A percentile compares a stretch with the other conserved stretches of the same genome.
Evolutionary conservation across 2,797 vertebrate species (phyloP).

Genomic region (Holocentrus rufus): DNA sequence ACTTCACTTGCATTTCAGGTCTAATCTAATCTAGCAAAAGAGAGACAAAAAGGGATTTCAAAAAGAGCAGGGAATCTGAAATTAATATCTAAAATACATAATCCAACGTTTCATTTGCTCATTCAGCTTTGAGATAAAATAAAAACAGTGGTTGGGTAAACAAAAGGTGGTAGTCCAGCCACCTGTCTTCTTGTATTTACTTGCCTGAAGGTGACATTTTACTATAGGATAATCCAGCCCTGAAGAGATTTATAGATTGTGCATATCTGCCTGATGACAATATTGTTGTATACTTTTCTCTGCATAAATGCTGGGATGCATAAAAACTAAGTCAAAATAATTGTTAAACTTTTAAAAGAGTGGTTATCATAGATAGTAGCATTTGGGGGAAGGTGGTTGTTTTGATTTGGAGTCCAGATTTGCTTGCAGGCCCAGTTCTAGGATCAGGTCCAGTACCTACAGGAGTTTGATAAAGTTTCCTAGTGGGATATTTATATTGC

Average conservation of each 20-base stretch:
- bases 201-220: background rate
- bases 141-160: conserved; percentile 21
- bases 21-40: conserved; percentile 43
- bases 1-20: conserved; percentile 3
- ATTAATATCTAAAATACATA: conserved; percentile 50
- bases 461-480: too few relatives aligned
- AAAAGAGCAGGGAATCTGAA: conserved; percentile 26
- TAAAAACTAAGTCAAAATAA: too few relatives aligned
- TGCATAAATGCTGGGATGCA: too few relatives aligned
- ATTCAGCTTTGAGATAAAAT: conserved; percentile 43
- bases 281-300: too few relatives aligned
- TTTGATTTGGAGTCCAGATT: too few relatives aligned
- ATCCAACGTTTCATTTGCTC: conserved; percentile 44
- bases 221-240: background rate
- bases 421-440: too few relatives aligned
- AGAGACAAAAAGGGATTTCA: conserved; percentile 58
- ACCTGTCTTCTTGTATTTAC: background rate
- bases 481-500: too few relatives aligned
- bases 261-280: background rate
- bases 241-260: conserved; percentile 1
- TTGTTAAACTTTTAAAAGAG: too few relatives aligned
- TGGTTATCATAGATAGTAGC: too few relatives aligned
- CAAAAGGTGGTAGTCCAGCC: background rate
- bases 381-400: too few relatives aligned
- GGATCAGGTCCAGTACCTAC: too few relatives aligned